Base-by-base conservation (phyloP, 2,797 vertebrate species). In the Chlorospingus flavigularis region DNA sequence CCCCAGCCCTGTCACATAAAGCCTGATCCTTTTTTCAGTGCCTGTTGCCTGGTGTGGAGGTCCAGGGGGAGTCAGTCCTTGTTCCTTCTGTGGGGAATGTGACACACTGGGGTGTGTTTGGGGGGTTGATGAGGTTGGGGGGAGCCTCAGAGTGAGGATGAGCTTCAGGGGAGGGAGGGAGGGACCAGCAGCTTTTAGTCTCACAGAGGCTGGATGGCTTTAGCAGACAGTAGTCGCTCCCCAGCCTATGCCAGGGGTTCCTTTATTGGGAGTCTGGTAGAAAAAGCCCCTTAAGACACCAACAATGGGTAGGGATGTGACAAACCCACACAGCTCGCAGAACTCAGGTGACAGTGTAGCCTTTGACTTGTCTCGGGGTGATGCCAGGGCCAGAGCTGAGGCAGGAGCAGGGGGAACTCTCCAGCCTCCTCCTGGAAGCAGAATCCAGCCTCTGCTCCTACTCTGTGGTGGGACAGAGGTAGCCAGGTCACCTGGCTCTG, bases 291-390 rank as follows among this genome's bases (percentile, higher is more conserved):
- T 3, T 12, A 11, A 45, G 39, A 20, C 26, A 18, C 25, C 10
- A 7, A 18, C 1, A 20, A 17, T 0, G 0, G 11, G 26, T 14
- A 37, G 35, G 4, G 11, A 7, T 4, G 11, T 28, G 31, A 77
- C 51, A 84, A 45, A 87, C 25, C 0, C 1, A 25, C 11, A 26
- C 20, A 19, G 21, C 13, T 9, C 24, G 11, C 23, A 3, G 8
- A 70, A 39, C n/a, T 45, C 10, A 3, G 42, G 40, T 3, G 2
- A 3, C 5, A 1, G 1, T 0, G 0, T 17, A 7, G 4, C 3
- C 1, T 13, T 33, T 65, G 19, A 3, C 42, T 71, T 74, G 16
- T 19, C 7, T 47, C 0, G 0, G 48, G 12, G 4, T 6, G 9
- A 8, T n/a, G 33, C 61, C 37, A 66, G 23, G 61, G 48, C 61